These are phyloP conservation scores for Troides helena DNA, from an alignment of 2,888 invertebrate species.

Conservation along the genomic window DNA sequence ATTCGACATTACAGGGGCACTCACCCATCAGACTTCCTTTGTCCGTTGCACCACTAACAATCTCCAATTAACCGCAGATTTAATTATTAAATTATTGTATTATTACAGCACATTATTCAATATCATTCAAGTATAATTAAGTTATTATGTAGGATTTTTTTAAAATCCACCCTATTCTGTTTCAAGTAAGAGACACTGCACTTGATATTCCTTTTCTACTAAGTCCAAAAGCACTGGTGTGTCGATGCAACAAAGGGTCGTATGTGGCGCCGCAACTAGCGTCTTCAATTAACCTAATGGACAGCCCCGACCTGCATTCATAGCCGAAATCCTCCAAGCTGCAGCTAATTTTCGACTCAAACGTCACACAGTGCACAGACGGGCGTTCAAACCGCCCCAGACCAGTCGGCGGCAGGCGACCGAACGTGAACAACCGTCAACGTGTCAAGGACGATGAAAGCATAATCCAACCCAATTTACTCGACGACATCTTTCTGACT, in stretches of 20 bases:
- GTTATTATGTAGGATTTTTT: too few relatives aligned
- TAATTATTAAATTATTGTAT: slow-evolving; percentile 9
- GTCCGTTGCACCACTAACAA: slow-evolving; percentile 20
- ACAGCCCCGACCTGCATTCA: slow-evolving; percentile 76
- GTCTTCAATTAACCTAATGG: slow-evolving; percentile 80
- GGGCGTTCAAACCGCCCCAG: slow-evolving; percentile 38
- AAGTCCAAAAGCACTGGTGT: slow-evolving; percentile 8
- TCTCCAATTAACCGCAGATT: slow-evolving; percentile 10
- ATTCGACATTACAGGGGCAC: slow-evolving; percentile 38
- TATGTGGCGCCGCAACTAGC: slow-evolving; percentile 49
- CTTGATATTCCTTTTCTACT: slow-evolving; percentile 17
- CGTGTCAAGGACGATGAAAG: slow-evolving; percentile 6
- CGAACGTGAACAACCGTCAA: neutral
- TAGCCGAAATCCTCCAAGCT: slow-evolving; percentile 76
- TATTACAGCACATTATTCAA: neutral
- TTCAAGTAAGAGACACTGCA: neutral
- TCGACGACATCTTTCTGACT: neutral
- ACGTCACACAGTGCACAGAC: slow-evolving; percentile 48
- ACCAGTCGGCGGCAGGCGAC: slow-evolving; percentile 2
- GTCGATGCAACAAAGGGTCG: slow-evolving; percentile 54
- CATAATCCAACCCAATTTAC: slow-evolving; percentile 14
- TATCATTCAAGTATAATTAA: too few relatives aligned
- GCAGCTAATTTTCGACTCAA: slow-evolving; percentile 77
- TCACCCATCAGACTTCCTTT: slow-evolving; percentile 19
- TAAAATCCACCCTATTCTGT: neutral